Conservation (phyloP, 2,797 vertebrate species). For the Sebastes diploproa region DNA sequence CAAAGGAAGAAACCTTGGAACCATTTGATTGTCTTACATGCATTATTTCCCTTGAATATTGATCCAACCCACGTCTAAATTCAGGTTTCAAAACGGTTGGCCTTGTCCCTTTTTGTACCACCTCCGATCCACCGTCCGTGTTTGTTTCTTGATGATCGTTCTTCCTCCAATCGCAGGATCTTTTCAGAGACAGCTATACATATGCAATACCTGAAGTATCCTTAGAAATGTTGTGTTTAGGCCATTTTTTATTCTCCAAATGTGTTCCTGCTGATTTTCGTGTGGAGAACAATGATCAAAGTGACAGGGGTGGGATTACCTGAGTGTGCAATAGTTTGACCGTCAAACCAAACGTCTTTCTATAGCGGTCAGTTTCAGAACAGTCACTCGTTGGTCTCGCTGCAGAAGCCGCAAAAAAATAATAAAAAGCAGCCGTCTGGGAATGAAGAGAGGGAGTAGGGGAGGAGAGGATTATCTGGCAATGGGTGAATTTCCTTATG, state of each 20-base stretch:
- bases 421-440: constrained; percentile 24
- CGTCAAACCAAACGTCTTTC: constrained; percentile 44
- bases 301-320: constrained; percentile 66
- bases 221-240: constrained; percentile 24
- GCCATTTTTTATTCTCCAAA: constrained; percentile 5
- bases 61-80: constrained; percentile 19
- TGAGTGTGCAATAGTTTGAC: constrained; percentile 73
- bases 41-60: constrained; percentile 49
- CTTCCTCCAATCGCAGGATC: constrained; percentile 17
- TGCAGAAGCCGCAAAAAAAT: constrained; percentile 42
- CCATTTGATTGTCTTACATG: constrained; percentile 77
- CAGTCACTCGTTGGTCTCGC: constrained; percentile 47
- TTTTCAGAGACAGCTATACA: constrained; percentile 16
- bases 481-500: constrained; percentile 53
- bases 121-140: constrained; percentile 16
- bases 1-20: constrained; percentile 54
- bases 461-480: constrained; percentile 6
- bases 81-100: constrained; percentile 5
- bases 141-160: neutral
- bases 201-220: constrained; percentile 57
- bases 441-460: constrained; percentile 12
- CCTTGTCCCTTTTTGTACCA: constrained; percentile 35
- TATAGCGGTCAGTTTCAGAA: constrained; percentile 32
- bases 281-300: constrained; percentile 31
- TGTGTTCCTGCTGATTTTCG: constrained; percentile 15